A percentile compares a stretch with the other conserved stretches of the same genome.
Evolutionary conservation across 2,888 invertebrate genomes (phyloP).

Genomic region (Epirrhoe tristata): DNA sequence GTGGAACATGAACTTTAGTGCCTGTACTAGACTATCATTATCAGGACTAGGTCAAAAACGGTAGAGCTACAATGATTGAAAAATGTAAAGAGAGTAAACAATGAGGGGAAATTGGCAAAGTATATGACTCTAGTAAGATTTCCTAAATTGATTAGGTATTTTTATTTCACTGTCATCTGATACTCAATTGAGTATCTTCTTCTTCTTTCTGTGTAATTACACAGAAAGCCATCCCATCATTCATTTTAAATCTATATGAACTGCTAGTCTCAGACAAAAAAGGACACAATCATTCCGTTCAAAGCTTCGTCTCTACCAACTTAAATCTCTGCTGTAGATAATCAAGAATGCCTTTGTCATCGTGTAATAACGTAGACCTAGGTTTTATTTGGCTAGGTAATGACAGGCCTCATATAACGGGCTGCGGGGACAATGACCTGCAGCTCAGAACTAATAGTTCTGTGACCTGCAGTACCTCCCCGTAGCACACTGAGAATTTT

Average conservation of each 20-base stretch:
- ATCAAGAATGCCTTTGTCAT: slow-evolving; percentile 26
- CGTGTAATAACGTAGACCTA: slow-evolving; percentile 29
- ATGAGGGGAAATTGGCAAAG: too few relatives aligned
- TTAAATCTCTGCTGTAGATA: not conserved
- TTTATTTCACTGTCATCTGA: too few relatives aligned
- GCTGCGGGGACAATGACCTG: slow-evolving; percentile 19
- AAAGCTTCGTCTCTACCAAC: not conserved
- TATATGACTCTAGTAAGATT: too few relatives aligned
- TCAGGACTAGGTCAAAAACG: too few relatives aligned
- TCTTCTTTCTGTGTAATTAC: too few relatives aligned
- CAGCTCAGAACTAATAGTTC: too few relatives aligned
- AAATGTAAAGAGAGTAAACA: too few relatives aligned
- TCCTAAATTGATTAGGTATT: too few relatives aligned
- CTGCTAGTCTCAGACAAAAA: not conserved
- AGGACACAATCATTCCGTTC: not conserved
- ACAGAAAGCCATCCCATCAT: slow-evolving; percentile 10
- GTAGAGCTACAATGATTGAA: too few relatives aligned
- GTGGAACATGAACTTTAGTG: too few relatives aligned
- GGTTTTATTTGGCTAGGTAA: slow-evolving; percentile 36
- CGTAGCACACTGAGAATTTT: not conserved
- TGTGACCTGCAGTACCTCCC: slow-evolving; percentile 13
- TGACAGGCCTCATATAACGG: slow-evolving; percentile 34
- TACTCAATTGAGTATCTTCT: too few relatives aligned
- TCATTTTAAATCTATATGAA: not conserved
- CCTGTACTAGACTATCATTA: too few relatives aligned